These are phyloP conservation scores for Hystrix cristata DNA, from an alignment of 2,113 vertebrate species.

Conservation along the genomic window DNA sequence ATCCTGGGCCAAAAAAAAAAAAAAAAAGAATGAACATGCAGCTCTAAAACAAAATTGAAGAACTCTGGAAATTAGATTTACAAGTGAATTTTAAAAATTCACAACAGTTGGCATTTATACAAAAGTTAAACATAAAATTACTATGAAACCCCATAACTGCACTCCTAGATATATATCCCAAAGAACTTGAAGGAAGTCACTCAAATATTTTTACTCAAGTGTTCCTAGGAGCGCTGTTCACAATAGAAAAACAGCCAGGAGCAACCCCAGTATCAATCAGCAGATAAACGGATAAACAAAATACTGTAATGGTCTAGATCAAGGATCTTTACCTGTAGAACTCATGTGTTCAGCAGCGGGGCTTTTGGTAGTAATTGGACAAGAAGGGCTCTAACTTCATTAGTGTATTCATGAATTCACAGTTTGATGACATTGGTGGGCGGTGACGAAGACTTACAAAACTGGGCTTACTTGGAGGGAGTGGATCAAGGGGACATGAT, in stretches of 20 bases:
- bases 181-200: neutral
- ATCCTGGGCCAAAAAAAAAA: too few relatives aligned
- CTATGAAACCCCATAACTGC: neutral
- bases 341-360: neutral
- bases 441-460: neutral
- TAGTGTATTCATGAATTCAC: neutral
- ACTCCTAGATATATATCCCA: neutral
- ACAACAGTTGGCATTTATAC: neutral
- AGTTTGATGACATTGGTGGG: neutral
- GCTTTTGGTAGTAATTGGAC: neutral
- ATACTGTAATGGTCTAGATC: neutral
- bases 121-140: neutral
- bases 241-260: neutral
- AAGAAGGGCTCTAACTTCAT: neutral
- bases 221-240: neutral
- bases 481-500: too few relatives aligned
- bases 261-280: neutral
- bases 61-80: slow-evolving; percentile 15
- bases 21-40: neutral
- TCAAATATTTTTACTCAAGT: neutral
- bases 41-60: neutral
- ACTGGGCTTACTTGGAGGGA: neutral
- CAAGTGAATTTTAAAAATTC: neutral
- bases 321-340: neutral
- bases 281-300: neutral